These are phyloP conservation scores for Megalurothrips usitatus DNA, from an alignment of 2,888 invertebrate genomes.

Conservation along the genomic window DNA sequence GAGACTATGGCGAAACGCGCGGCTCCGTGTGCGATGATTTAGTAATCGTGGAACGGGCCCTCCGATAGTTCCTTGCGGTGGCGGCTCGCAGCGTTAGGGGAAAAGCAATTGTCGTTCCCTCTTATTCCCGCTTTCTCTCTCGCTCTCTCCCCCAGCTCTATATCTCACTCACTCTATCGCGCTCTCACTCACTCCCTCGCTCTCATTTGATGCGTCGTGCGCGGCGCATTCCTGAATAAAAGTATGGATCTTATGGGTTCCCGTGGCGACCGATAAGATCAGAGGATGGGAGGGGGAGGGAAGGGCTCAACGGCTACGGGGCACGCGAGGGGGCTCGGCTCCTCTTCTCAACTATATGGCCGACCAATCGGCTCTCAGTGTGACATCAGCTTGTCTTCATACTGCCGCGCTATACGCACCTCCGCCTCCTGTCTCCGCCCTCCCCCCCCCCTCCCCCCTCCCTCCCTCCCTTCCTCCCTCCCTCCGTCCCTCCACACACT, in stretches of 20 bases:
- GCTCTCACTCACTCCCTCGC: not conserved
- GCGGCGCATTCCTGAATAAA: not conserved
- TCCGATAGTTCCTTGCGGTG: too few relatives aligned
- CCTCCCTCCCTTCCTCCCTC: not conserved
- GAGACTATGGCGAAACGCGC: not conserved
- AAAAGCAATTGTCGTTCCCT: too few relatives aligned
- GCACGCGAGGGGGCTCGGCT: not conserved
- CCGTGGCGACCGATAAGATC: constrained; percentile 1
- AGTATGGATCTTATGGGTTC: constrained; percentile 21
- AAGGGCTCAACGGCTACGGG: not conserved
- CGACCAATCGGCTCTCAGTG: not conserved
- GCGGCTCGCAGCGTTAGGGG: too few relatives aligned
- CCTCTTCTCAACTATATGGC: not conserved
- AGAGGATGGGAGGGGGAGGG: not conserved
- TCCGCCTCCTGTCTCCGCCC: not conserved
- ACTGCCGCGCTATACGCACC: not conserved
- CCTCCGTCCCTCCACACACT: not conserved
- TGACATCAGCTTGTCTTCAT: not conserved
- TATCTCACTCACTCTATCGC: too few relatives aligned
- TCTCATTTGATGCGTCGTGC: not conserved
- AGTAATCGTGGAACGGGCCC: too few relatives aligned
- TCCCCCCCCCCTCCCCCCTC: not conserved
- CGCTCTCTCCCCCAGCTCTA: not conserved
- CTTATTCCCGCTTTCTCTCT: not conserved
- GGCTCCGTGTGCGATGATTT: not conserved